Conservation (phyloP, 2,888 invertebrate species). For the Cephus nigrinus region DNA sequence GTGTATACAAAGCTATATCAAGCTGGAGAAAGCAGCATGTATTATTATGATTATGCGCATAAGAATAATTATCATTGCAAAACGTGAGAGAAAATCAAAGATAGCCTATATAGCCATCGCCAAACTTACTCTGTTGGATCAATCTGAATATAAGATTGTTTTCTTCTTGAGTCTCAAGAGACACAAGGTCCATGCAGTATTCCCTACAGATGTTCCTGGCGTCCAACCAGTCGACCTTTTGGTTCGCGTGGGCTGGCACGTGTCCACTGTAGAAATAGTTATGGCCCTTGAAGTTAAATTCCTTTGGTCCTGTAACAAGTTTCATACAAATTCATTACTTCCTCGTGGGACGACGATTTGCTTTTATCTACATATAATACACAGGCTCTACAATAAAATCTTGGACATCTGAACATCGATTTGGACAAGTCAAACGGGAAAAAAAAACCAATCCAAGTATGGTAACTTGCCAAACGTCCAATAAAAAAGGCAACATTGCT, state of each 20-base stretch:
- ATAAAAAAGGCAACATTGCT: not conserved
- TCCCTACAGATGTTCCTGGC: constrained; percentile 91
- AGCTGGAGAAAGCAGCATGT: not conserved
- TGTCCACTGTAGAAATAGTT: constrained; percentile 91
- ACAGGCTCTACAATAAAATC: not conserved
- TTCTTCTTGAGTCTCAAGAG: constrained; percentile 89
- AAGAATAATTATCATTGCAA: not conserved
- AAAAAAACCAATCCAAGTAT: not conserved
- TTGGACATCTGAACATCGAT: not conserved
- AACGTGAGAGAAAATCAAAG: not conserved
- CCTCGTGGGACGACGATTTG: not conserved
- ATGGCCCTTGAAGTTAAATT: constrained; percentile 87
- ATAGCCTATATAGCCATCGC: not conserved
- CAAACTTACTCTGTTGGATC: constrained; percentile 82
- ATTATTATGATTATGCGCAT: not conserved
- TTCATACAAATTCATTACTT: constrained; percentile 27
- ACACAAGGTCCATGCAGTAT: constrained; percentile 93
- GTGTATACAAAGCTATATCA: not conserved
- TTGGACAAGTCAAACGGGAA: not conserved
- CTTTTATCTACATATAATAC: not conserved
- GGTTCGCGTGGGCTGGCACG: constrained; percentile 80
- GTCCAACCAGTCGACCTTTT: constrained; percentile 90
- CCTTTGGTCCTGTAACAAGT: constrained; percentile 81
- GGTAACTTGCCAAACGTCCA: not conserved
- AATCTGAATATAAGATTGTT: constrained; percentile 90